A percentile compares a stretch with the other conserved stretches of the same genome.
Conservation (phyloP, 2,888 invertebrate species). For the Morinoia aosen region DNA sequence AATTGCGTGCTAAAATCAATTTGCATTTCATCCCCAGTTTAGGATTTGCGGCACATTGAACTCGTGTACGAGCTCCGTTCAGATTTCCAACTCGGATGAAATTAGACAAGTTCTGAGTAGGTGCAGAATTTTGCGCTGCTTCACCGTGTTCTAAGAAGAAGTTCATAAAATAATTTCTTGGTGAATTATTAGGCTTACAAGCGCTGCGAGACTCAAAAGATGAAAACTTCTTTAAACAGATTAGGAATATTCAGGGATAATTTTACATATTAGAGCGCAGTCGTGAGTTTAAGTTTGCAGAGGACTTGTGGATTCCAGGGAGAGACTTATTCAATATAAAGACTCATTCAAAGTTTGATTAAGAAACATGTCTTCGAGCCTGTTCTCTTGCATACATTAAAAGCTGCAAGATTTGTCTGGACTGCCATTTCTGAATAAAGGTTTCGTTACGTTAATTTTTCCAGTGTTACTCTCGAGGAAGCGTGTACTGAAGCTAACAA, state of each 20-base stretch:
- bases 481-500: too few species aligned
- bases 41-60: background rate
- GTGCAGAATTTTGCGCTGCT: background rate
- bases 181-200: conserved; percentile 7
- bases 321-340: conserved; percentile 52
- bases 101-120: background rate
- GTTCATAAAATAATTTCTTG: conserved; percentile 43
- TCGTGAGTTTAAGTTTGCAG: background rate
- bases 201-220: background rate
- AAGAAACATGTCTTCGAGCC: conserved; percentile 15
- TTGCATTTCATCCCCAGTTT: background rate
- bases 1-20: background rate
- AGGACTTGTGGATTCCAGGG: conserved; percentile 27
- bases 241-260: conserved; percentile 48
- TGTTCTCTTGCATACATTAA: conserved; percentile 39
- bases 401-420: background rate
- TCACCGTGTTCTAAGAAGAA: conserved; percentile 20
- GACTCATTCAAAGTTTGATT: conserved; percentile 53
- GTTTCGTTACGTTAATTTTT: background rate
- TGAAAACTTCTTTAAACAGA: conserved; percentile 42
- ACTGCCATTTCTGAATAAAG: background rate
- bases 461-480: background rate
- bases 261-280: conserved; percentile 49
- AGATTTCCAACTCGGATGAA: background rate
- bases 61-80: background rate